Base-by-base conservation (phyloP, 53 echinoderm and acorn worm genomes). In the Actinopyga echinites region DNA sequence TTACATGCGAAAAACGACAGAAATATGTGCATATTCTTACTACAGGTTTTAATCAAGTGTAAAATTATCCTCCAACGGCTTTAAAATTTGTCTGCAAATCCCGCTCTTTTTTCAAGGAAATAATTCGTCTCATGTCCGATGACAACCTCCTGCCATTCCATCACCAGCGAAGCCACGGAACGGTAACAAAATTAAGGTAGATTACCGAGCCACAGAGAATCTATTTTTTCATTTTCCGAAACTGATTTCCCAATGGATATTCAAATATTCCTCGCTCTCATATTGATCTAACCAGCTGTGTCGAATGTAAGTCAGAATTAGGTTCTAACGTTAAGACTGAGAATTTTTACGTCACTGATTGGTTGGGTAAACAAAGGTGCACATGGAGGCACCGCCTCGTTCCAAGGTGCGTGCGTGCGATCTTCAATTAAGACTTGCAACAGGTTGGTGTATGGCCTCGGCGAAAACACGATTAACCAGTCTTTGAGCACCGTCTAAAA, bases 221-320 rank as follows among this genome's bases (percentile, higher is more conserved):
- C 42, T 40, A 24, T 71, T 71, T 71, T 44, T 23, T 44, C 71
- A 43, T 44, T 40, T 40, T 15, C n/a, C 42, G 40, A 10, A 17
- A 71, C 71, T 71, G 71, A 71, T 71, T 71, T 71, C 71, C 71
- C 71, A 19, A 71, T 71, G 71, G 71, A 71, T 71, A 71, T 71
- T 71, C 71, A 71, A 71, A 71, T 71, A 71, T 71, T 42, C n/a
- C 71, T 71, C 71, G 71, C 40, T 71, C 40, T 71, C 35, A 38
- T 71, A 71, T 71, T 71, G 71, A 71, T 71, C n/a, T 36, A 22
- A 71, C 42, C 71, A 71, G 71, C 71, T 71, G 71, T 44, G 42
- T 71, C n/a, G 71, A 23, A 71, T 71, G 8, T 44, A 71, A 71
- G 44, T 71, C 71, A 71, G 71, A 71, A 30, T 71, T 71, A 42